Conservation (phyloP, 2,888 invertebrate species). For the Agrochola lota region DNA sequence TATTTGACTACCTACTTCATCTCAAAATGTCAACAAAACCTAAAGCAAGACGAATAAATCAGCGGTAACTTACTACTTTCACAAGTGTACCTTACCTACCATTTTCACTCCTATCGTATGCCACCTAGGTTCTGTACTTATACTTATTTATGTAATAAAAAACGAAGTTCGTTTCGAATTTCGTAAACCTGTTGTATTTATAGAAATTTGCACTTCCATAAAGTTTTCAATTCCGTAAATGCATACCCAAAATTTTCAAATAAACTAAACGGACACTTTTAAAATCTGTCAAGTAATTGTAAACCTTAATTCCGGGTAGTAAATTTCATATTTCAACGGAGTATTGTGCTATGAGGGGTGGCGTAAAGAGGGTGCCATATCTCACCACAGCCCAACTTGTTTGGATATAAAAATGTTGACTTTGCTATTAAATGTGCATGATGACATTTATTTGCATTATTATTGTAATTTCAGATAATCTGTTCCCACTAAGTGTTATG, state of each 20-base stretch:
- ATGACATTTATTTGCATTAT: slow-evolving; percentile 81
- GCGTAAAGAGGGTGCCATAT: slow-evolving; percentile 66
- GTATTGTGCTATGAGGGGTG: slow-evolving; percentile 55
- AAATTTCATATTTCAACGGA: slow-evolving; percentile 56
- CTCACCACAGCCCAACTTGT: slow-evolving; percentile 73
- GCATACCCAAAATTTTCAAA: slow-evolving; percentile 76
- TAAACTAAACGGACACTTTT: slow-evolving; percentile 66
- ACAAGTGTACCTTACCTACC: neutral
- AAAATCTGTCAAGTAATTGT: slow-evolving; percentile 39
- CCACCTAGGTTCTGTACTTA: neutral
- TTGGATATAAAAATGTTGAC: slow-evolving; percentile 82
- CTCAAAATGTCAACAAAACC: neutral
- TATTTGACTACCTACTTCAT: neutral
- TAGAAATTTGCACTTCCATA: slow-evolving; percentile 67
- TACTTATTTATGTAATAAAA: slow-evolving; percentile 13
- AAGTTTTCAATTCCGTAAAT: slow-evolving; percentile 81
- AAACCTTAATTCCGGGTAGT: slow-evolving; percentile 11
- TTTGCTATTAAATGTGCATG: slow-evolving; percentile 79
- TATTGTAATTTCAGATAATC: slow-evolving; percentile 72
- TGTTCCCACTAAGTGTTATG: slow-evolving; percentile 49
- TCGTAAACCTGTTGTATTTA: slow-evolving; percentile 37
- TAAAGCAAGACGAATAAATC: neutral
- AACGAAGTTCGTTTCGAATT: neutral
- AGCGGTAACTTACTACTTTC: neutral
- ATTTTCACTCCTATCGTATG: neutral